Evolutionary conservation across 2,888 invertebrate species (phyloP).

Genomic region (Ditula angustiorana): DNA sequence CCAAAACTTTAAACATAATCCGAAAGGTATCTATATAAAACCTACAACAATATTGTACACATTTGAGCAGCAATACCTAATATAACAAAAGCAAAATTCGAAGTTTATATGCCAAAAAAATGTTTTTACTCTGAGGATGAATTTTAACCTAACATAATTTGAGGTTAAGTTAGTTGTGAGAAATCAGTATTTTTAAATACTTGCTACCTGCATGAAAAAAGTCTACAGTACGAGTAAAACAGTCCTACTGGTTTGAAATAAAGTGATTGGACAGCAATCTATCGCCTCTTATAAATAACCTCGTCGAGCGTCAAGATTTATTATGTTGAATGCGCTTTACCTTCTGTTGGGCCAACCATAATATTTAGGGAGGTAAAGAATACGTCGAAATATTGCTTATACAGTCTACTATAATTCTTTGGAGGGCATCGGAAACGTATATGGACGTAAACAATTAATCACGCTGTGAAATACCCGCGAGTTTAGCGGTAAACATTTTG

Average conservation of each 20-base stretch:
- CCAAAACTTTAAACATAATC: too few relatives aligned
- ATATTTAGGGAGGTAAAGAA: constrained; percentile 53
- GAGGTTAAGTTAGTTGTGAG: too few relatives aligned
- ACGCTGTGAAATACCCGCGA: constrained; percentile 62
- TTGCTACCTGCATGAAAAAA: too few relatives aligned
- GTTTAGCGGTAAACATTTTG: constrained; percentile 52
- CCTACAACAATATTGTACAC: too few relatives aligned
- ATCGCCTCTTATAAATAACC: constrained; percentile 8
- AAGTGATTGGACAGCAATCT: constrained; percentile 1
- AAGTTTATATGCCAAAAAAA: too few relatives aligned
- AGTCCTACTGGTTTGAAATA: neutral
- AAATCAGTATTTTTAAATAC: too few relatives aligned
- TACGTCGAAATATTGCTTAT: constrained; percentile 57
- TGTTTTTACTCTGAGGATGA: too few relatives aligned
- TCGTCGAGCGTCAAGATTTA: constrained; percentile 3
- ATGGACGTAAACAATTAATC: constrained; percentile 67
- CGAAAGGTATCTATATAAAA: too few relatives aligned
- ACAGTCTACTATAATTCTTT: constrained; percentile 63
- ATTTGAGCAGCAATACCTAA: too few relatives aligned
- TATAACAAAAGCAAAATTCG: too few relatives aligned
- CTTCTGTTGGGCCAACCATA: constrained; percentile 45
- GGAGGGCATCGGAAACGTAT: constrained; percentile 57
- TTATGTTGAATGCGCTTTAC: constrained; percentile 11
- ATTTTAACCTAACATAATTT: too few relatives aligned
- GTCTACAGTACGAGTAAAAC: too few relatives aligned